Conservation (phyloP, 2,888 invertebrate genomes). For the Pollenia griseotomentosa region DNA sequence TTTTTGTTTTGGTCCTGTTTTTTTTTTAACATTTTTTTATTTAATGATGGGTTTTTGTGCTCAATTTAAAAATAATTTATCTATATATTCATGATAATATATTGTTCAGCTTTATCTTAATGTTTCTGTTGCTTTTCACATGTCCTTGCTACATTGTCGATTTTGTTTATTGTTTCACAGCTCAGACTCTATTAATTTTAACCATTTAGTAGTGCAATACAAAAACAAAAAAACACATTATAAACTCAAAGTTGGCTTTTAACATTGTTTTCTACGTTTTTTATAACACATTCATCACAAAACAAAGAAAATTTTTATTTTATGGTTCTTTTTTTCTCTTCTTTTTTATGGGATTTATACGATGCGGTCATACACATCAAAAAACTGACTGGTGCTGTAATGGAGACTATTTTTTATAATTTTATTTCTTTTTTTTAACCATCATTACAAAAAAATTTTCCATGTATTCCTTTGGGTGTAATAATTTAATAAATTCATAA, state of each 20-base stretch:
- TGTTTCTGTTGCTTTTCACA: neutral
- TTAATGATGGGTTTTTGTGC: slow-evolving; percentile 53
- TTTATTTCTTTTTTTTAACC: slow-evolving; percentile 14
- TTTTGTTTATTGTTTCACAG: slow-evolving; percentile 50
- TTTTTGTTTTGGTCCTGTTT: slow-evolving; percentile 6
- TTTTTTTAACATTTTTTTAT: slow-evolving; percentile 27
- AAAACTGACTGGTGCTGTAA: slow-evolving; percentile 8
- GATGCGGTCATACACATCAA: slow-evolving; percentile 25
- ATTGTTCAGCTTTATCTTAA: slow-evolving; percentile 26
- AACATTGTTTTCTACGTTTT: neutral
- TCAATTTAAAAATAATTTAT: slow-evolving; percentile 54
- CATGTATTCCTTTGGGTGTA: slow-evolving; percentile 54
- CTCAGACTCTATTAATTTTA: slow-evolving; percentile 43
- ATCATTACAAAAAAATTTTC: slow-evolving; percentile 30
- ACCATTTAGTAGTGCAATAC: slow-evolving; percentile 10
- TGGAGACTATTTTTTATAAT: slow-evolving; percentile 1
- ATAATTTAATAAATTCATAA: slow-evolving; percentile 58
- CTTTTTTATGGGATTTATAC: neutral
- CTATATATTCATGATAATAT: slow-evolving; percentile 40
- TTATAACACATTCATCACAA: neutral
- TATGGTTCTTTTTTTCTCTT: slow-evolving; percentile 17
- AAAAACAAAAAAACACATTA: neutral
- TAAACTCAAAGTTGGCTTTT: slow-evolving; percentile 9
- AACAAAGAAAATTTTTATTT: slow-evolving; percentile 1
- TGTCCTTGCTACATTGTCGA: slow-evolving; percentile 10